Evolutionary conservation across 2,113 vertebrate genomes (phyloP).

Genomic region (Butorides virescens): DNA sequence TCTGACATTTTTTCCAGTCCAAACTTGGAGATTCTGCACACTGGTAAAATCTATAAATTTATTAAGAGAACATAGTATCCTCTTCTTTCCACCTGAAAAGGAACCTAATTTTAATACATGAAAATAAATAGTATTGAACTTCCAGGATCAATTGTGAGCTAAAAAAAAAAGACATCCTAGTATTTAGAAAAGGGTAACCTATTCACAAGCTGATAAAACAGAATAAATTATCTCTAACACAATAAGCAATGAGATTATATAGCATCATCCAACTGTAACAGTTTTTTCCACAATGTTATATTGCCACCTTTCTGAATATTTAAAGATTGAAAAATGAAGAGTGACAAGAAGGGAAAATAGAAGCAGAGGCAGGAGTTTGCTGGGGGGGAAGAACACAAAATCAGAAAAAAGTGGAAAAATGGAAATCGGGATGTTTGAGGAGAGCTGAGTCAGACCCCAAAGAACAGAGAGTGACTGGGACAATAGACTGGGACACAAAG

Average conservation of each 20-base stretch:
- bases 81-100: not conserved
- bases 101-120: not conserved
- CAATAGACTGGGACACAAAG: slow-evolving; percentile 38
- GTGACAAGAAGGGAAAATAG: not conserved
- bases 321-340: not conserved
- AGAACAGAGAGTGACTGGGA: slow-evolving; percentile 31
- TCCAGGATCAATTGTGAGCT: not conserved
- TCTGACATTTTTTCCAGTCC: slow-evolving; percentile 17
- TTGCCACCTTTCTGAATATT: slow-evolving; percentile 12
- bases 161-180: not conserved
- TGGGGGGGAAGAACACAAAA: not conserved
- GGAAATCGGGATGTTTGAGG: not conserved
- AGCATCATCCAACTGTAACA: not conserved
- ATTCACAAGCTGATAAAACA: slow-evolving; percentile 19
- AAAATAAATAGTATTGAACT: not conserved
- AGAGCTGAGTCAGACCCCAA: not conserved
- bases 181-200: not conserved
- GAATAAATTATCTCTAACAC: not conserved
- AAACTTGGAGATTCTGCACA: not conserved
- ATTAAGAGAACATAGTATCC: not conserved
- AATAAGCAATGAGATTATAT: not conserved
- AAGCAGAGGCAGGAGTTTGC: not conserved
- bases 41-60: not conserved
- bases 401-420: slow-evolving; percentile 1
- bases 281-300: not conserved